Conservation (phyloP, 2,113 vertebrate genomes). For the Rhodinocichla rosea region DNA sequence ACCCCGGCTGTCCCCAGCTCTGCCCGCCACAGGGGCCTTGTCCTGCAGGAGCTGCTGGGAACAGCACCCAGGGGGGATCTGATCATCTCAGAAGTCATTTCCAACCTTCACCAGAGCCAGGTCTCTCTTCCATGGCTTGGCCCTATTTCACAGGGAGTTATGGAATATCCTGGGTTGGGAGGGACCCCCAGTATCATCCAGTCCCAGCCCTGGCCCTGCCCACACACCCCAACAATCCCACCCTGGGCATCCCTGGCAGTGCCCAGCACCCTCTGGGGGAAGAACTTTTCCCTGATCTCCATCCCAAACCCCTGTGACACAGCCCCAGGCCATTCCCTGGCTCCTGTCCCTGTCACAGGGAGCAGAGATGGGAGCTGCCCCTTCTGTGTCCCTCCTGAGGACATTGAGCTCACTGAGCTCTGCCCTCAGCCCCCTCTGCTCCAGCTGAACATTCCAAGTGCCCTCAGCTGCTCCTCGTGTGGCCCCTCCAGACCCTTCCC, state of each 20-base stretch:
- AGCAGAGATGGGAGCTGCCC: background rate
- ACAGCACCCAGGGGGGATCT: background rate
- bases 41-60: background rate
- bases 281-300: rapidly evolving
- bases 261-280: background rate
- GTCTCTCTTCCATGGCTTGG: background rate
- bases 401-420: no score
- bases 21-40: rapidly evolving
- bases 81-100: background rate
- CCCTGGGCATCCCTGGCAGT: background rate
- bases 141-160: background rate
- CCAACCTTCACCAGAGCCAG: background rate
- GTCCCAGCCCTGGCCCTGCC: background rate
- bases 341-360: background rate
- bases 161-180: background rate
- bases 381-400: background rate
- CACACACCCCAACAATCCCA: background rate
- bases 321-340: background rate
- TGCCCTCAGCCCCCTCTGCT: background rate
- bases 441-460: background rate
- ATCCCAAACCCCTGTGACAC: background rate
- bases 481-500: background rate
- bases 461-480: background rate
- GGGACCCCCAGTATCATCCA: rapidly evolving
- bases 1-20: background rate